These are phyloP conservation scores for Bradypodion pumilum DNA, from an alignment of 2,797 vertebrate genomes.

Conservation along the genomic window DNA sequence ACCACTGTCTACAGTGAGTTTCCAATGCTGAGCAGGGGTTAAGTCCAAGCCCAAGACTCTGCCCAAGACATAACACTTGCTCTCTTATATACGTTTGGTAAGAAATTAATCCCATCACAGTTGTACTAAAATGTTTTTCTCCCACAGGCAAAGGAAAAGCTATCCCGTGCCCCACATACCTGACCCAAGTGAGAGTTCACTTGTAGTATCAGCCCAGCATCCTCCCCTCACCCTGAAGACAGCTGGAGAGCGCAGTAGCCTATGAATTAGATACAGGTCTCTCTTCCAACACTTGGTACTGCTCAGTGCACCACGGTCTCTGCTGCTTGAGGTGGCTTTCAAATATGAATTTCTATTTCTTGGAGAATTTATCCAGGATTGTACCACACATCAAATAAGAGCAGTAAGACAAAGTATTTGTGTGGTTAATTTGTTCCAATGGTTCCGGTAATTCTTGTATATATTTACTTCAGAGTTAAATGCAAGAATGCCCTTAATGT, in stretches of 20 bases:
- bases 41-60: no score
- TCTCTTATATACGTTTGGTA: no score
- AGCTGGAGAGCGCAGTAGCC: background rate
- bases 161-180: background rate
- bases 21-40: no score
- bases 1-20: no score
- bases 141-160: background rate
- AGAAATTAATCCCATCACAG: background rate
- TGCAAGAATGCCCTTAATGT: background rate
- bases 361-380: background rate
- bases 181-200: no score
- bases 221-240: background rate
- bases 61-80: no score
- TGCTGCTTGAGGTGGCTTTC: background rate
- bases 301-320: background rate
- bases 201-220: background rate
- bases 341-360: background rate
- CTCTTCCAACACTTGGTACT: no score
- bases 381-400: background rate
- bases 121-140: background rate
- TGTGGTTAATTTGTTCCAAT: background rate
- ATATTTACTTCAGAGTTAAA: background rate
- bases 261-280: background rate
- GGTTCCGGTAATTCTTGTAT: background rate
- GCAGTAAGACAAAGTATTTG: background rate